A percentile compares a stretch with the other conserved stretches of the same genome.
These are phyloP conservation scores for Corythaixoides concolor DNA, from an alignment of 2,113 vertebrate genomes.

Conservation along the genomic window DNA sequence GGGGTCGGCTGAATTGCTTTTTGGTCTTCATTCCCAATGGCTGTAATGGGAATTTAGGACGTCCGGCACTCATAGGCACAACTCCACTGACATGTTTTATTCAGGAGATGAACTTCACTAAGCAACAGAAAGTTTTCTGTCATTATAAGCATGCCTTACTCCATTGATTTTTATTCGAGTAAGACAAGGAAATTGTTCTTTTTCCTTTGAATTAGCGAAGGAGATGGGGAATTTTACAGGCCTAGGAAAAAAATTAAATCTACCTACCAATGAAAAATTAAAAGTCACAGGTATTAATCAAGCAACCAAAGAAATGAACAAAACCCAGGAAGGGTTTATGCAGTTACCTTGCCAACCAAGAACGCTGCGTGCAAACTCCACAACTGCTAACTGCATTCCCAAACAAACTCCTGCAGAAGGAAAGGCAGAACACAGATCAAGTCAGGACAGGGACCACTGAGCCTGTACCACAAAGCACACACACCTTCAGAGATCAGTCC, in stretches of 20 bases:
- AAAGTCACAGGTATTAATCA: not conserved
- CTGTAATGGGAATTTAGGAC: not conserved
- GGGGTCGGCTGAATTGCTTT: not conserved
- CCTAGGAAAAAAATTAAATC: not conserved
- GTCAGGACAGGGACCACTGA: not conserved
- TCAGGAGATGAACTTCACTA: not conserved
- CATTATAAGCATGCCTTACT: not conserved
- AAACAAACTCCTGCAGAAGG: constrained; percentile 88
- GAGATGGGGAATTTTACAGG: not conserved
- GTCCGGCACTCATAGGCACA: not conserved
- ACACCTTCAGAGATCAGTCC: not conserved
- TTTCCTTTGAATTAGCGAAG: not conserved
- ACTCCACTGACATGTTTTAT: not conserved
- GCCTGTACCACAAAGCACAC: not conserved
- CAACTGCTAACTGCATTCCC: constrained; percentile 95
- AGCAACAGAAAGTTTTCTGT: not conserved
- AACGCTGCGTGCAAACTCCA: constrained; percentile 89
- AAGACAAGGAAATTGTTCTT: not conserved
- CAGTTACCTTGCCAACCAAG: constrained; percentile 88
- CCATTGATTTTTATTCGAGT: not conserved
- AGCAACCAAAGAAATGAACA: not conserved
- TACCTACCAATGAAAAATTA: not conserved
- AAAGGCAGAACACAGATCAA: not conserved
- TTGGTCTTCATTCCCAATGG: not conserved
- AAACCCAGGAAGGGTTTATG: not conserved